phyloP scores from a whole-genome alignment of 2,797 vertebrate genomes.

The Gallinago solitaria region DNA sequence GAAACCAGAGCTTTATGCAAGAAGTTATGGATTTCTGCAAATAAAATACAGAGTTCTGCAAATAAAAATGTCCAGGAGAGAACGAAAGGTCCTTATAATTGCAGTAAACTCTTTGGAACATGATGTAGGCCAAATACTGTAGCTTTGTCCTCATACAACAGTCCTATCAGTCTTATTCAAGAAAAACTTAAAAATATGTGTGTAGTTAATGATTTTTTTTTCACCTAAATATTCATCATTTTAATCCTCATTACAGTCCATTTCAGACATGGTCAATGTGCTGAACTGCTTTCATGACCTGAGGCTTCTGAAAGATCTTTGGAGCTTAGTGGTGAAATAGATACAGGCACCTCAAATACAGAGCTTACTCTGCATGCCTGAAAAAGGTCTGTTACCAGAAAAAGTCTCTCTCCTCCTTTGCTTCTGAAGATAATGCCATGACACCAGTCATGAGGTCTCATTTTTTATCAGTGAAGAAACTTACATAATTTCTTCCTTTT shows the following conservation, averaged over 20 bases:
- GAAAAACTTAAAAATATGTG: neutral
- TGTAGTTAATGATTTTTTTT: neutral
- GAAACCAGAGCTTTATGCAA: slow-evolving; percentile 23
- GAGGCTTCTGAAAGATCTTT: neutral
- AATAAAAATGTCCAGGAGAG: neutral
- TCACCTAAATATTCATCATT: neutral
- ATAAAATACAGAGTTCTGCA: neutral
- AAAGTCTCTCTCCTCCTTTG: neutral
- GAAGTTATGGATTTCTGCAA: neutral
- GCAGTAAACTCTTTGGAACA: neutral
- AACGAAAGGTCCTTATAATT: neutral
- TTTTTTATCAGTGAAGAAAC: neutral
- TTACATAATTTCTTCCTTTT: neutral
- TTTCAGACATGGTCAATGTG: neutral
- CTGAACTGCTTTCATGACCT: neutral
- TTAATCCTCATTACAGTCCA: neutral
- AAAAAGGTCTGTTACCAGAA: neutral
- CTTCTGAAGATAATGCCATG: neutral
- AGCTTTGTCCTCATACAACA: neutral
- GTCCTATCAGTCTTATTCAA: neutral
- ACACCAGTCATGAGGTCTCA: neutral
- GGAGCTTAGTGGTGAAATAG: neutral
- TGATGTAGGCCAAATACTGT: neutral
- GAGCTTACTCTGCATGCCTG: neutral
- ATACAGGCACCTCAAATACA: neutral